A percentile compares a stretch with the other conserved stretches of the same genome.
phyloP scores from a whole-genome alignment of 92 coral and sea anemone species.

The Meandrina meandrites region DNA sequence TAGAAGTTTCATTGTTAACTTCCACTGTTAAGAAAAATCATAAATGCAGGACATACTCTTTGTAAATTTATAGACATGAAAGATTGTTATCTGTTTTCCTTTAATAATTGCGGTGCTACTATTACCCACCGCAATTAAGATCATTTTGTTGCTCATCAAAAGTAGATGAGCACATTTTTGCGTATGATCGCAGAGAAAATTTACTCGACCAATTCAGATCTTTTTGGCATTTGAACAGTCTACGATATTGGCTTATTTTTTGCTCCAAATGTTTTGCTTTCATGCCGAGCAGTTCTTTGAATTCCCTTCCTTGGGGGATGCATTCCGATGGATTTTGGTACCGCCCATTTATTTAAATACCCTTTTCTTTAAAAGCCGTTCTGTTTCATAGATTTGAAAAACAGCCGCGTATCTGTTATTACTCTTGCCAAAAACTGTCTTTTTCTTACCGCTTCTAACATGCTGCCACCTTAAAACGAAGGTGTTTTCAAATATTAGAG shows the following conservation, averaged over 20 bases:
- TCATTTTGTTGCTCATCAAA: neutral
- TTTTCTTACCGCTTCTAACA: neutral
- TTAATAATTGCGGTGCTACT: neutral
- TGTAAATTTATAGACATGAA: neutral
- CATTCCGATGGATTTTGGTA: slow-evolving; percentile 13
- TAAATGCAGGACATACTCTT: neutral
- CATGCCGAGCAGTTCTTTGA: neutral
- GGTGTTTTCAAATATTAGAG: neutral
- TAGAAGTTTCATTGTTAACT: neutral
- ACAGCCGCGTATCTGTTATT: neutral
- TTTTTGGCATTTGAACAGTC: neutral
- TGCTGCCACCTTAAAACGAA: neutral
- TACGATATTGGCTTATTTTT: neutral
- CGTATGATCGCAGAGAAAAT: neutral
- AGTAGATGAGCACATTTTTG: neutral
- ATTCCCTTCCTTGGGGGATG: slow-evolving; percentile 25
- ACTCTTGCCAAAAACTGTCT: neutral
- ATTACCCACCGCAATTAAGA: neutral
- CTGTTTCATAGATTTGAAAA: slow-evolving; percentile 15
- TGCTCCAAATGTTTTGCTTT: slow-evolving; percentile 5
- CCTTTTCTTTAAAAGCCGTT: slow-evolving; percentile 1
- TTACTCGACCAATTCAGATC: neutral
- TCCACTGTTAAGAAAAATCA: neutral
- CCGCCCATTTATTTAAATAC: slow-evolving; percentile 1
- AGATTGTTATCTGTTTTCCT: neutral